phyloP scores from a whole-genome alignment of 1,140 invertebrate genomes.

The Drosophila seguyi region DNA sequence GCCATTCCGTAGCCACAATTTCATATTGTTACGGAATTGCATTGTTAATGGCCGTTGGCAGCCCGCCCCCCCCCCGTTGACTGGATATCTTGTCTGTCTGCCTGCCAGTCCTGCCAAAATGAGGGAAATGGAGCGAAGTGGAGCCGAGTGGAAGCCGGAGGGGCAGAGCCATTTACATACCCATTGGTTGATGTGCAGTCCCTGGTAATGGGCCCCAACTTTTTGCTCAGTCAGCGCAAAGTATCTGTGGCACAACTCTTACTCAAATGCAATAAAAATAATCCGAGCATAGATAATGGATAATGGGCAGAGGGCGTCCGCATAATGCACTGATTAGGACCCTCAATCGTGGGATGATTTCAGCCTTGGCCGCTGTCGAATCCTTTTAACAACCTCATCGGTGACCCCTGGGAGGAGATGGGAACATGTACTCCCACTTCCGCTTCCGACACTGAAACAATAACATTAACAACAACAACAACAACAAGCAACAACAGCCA shows the following conservation, averaged over 20 bases:
- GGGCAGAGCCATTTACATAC: constrained; percentile 52
- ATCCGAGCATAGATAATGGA: constrained; percentile 61
- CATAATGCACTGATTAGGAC: constrained; percentile 31
- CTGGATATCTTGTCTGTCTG: constrained; percentile 30
- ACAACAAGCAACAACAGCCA: constrained; percentile 30
- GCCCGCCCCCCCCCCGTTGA: neutral
- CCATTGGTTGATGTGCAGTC: constrained; percentile 66
- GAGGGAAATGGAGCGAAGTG: constrained; percentile 20
- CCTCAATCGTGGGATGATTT: constrained; percentile 5
- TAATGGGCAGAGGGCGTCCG: constrained; percentile 13
- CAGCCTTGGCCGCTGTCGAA: constrained; percentile 9
- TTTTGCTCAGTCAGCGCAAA: constrained; percentile 63
- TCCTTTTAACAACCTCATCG: constrained; percentile 25
- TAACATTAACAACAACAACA: constrained; percentile 27
- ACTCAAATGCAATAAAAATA: constrained; percentile 68
- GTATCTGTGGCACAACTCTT: constrained; percentile 56
- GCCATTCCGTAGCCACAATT: constrained; percentile 55
- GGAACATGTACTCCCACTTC: neutral
- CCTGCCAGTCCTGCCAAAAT: constrained; percentile 40
- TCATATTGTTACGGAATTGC: constrained; percentile 68
- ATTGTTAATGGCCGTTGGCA: constrained; percentile 67
- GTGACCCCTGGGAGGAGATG: constrained; percentile 17
- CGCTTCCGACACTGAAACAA: constrained; percentile 6
- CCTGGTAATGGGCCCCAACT: constrained; percentile 56
- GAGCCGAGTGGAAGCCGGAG: neutral